phyloP scores from a whole-genome alignment of 2,888 invertebrate genomes.

The Eristalis pertinax region DNA sequence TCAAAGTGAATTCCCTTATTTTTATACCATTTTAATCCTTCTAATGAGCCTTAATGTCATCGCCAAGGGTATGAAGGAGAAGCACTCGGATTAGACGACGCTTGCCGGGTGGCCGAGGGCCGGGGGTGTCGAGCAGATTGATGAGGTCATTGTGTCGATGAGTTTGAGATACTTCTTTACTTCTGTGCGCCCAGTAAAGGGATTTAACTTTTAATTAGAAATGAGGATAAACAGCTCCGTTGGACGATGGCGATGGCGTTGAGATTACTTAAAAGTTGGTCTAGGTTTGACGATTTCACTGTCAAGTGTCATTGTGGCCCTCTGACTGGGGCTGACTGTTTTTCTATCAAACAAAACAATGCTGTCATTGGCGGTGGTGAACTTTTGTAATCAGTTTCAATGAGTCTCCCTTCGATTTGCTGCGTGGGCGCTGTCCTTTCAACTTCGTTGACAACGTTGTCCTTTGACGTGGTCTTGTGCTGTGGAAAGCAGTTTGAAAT shows the following conservation, averaged over 20 bases:
- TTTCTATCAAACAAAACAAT: background rate
- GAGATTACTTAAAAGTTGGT: background rate
- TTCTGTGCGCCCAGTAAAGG: background rate
- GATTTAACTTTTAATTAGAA: slow-evolving; percentile 1
- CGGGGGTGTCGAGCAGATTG: background rate
- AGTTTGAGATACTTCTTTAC: background rate
- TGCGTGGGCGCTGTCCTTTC: no score
- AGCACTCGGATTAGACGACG: background rate
- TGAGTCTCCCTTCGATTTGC: no score
- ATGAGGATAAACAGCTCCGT: background rate
- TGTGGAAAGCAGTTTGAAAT: no score
- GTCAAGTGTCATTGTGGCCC: background rate
- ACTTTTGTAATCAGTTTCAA: background rate
- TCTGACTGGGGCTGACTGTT: background rate
- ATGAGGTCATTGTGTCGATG: background rate
- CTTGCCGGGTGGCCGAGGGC: background rate
- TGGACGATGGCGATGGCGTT: background rate
- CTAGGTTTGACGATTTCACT: background rate
- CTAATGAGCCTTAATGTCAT: slow-evolving; percentile 10
- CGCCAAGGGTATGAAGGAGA: background rate
- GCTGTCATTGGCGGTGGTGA: background rate
- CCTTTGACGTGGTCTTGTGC: no score
- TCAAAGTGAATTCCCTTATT: slow-evolving; percentile 3
- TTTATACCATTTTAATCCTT: slow-evolving; percentile 13
- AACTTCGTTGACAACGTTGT: no score